phyloP scores from a whole-genome alignment of 2,888 invertebrate genomes.

The Drosophila demipolita region DNA sequence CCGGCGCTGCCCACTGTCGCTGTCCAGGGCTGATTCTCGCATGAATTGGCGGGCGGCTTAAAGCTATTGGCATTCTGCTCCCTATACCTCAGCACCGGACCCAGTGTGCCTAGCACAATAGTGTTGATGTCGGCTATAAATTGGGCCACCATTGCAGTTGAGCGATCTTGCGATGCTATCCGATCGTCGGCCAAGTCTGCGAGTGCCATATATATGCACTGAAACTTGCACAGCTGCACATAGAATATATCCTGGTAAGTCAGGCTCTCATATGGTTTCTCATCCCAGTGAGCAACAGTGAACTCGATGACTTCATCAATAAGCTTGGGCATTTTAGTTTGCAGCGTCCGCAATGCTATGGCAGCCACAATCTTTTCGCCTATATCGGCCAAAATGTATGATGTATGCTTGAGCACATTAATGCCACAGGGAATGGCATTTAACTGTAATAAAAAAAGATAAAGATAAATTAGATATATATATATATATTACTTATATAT shows the following conservation, averaged over 20 bases:
- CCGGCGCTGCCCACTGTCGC: conserved; percentile 87
- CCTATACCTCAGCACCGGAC: conserved; percentile 88
- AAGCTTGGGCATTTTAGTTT: conserved; percentile 74
- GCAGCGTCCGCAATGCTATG: conserved; percentile 86
- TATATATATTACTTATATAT: neutral
- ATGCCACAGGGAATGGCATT: conserved; percentile 81
- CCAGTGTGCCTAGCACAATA: conserved; percentile 87
- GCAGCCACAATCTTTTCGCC: conserved; percentile 93
- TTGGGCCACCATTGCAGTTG: conserved; percentile 86
- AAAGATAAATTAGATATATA: neutral
- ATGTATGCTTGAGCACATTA: conserved; percentile 83
- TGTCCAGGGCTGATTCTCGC: conserved; percentile 92
- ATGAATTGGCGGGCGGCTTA: conserved; percentile 83
- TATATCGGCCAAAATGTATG: conserved; percentile 89
- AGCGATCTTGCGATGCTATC: conserved; percentile 87
- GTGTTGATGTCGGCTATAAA: conserved; percentile 87
- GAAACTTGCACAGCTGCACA: conserved; percentile 89
- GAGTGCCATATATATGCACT: conserved; percentile 88
- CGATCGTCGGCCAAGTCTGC: conserved; percentile 87
- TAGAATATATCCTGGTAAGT: conserved; percentile 91
- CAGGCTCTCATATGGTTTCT: conserved; percentile 86
- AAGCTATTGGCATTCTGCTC: conserved; percentile 87
- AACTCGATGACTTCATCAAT: conserved; percentile 87
- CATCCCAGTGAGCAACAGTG: conserved; percentile 85
- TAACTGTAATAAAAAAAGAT: conserved; percentile 65